A percentile compares a stretch with the other conserved stretches of the same genome.
Evolutionary conservation across 2,888 invertebrate genomes (phyloP).

Genomic region (Trichogramma dendrolimi): DNA sequence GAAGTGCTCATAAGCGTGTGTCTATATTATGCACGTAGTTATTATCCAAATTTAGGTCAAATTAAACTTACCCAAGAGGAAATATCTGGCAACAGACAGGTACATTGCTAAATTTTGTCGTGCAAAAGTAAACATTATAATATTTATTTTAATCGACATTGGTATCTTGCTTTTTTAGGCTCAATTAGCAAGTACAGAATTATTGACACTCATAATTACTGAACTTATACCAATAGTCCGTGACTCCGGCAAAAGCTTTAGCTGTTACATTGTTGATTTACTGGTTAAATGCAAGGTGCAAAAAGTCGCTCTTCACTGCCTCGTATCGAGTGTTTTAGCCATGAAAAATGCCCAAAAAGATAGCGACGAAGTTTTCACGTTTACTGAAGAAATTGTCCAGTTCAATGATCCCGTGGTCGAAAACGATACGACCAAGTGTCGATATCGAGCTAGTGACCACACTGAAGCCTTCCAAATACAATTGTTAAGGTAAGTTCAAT

Average conservation of each 20-base stretch:
- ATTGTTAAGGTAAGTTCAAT: slow-evolving; percentile 54
- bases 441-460: slow-evolving; percentile 60
- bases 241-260: slow-evolving; percentile 72
- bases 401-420: slow-evolving; percentile 64
- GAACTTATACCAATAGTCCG: slow-evolving; percentile 71
- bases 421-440: slow-evolving; percentile 54
- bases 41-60: slow-evolving; percentile 69
- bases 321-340: slow-evolving; percentile 70
- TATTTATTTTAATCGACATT: not conserved
- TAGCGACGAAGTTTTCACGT: slow-evolving; percentile 56
- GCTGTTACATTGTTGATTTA: slow-evolving; percentile 71
- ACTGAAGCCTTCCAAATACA: slow-evolving; percentile 69
- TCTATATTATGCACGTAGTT: slow-evolving; percentile 76
- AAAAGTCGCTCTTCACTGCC: slow-evolving; percentile 75
- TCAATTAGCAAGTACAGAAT: slow-evolving; percentile 71
- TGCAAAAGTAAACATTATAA: not conserved
- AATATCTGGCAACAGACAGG: slow-evolving; percentile 67
- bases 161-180: slow-evolving; percentile 53
- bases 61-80: slow-evolving; percentile 65
- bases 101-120: slow-evolving; percentile 29
- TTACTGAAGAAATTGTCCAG: slow-evolving; percentile 70
- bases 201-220: slow-evolving; percentile 67
- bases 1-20: slow-evolving; percentile 73
- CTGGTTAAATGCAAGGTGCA: slow-evolving; percentile 76
- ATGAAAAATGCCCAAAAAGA: slow-evolving; percentile 52